phyloP scores from a whole-genome alignment of 2,113 vertebrate species.

The Corvus hawaiiensis region DNA sequence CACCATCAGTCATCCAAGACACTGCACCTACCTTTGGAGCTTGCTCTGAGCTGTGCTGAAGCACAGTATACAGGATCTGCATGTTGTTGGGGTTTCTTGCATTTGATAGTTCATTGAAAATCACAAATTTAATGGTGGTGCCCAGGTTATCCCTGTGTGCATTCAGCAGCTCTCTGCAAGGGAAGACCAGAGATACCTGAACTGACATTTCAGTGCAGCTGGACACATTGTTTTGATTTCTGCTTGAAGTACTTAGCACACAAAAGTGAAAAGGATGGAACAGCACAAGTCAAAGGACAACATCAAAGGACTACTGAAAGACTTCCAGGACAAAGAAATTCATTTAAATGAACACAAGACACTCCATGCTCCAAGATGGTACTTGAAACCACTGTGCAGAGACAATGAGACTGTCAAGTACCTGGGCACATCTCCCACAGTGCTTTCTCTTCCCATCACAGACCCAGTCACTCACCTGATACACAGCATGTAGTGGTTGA shows the following conservation, averaged over 20 bases:
- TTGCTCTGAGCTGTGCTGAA: constrained; percentile 93
- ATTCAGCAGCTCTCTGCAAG: constrained; percentile 88
- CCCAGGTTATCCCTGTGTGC: constrained; percentile 93
- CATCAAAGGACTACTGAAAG: not conserved
- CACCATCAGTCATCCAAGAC: not conserved
- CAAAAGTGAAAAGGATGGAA: not conserved
- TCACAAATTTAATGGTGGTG: constrained; percentile 94
- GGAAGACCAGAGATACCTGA: not conserved
- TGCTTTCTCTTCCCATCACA: not conserved
- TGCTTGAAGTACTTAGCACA: not conserved
- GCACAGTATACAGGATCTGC: constrained; percentile 92
- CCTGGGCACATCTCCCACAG: not conserved
- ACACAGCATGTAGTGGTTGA: constrained; percentile 95
- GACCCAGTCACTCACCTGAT: constrained; percentile 74
- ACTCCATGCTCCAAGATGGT: not conserved
- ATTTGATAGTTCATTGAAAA: constrained; percentile 96
- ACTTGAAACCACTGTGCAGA: not conserved
- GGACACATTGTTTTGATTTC: not conserved
- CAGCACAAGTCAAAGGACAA: not conserved
- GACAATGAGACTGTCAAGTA: not conserved
- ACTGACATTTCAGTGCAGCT: not conserved
- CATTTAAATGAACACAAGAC: not conserved
- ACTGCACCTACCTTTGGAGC: constrained; percentile 86
- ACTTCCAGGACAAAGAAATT: not conserved
- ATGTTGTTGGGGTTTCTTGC: constrained; percentile 98